These are phyloP conservation scores for Corythoichthys intestinalis DNA, from an alignment of 2,113 vertebrate genomes.

Conservation along the genomic window DNA sequence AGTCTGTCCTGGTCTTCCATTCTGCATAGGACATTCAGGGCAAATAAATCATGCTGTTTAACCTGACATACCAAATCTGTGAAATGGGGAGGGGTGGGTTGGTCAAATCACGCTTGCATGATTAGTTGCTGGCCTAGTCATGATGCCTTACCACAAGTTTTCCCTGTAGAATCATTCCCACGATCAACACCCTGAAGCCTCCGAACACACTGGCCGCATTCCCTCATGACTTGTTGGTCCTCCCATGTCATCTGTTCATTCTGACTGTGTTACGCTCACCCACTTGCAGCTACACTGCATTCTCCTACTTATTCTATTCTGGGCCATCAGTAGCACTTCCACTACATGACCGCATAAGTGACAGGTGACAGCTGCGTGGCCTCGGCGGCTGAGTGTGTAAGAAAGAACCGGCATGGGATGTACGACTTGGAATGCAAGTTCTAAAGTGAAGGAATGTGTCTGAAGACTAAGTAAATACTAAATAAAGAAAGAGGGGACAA, in stretches of 20 bases:
- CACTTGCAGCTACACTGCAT: constrained; percentile 28
- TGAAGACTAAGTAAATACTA: constrained; percentile 12
- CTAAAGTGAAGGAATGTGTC: constrained; percentile 22
- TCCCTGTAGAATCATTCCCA: constrained; percentile 31
- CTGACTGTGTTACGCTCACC: constrained; percentile 25
- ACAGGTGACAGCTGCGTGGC: constrained; percentile 74
- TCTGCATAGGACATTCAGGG: constrained; percentile 38
- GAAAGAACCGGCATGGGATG: constrained; percentile 38
- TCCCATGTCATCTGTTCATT: constrained; percentile 43
- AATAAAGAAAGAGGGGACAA: constrained; percentile 8
- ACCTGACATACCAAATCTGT: no score
- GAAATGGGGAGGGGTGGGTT: no score
- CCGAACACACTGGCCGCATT: constrained; percentile 30
- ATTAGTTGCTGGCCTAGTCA: background rate
- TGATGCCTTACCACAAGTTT: constrained; percentile 48
- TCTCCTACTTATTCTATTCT: constrained; percentile 60
- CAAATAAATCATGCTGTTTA: no score
- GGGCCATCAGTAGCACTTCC: constrained; percentile 38
- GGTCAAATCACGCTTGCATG: background rate
- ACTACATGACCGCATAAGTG: constrained; percentile 55
- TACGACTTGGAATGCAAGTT: constrained; percentile 40
- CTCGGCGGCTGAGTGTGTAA: constrained; percentile 60
- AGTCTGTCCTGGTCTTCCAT: constrained; percentile 76
- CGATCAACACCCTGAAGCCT: constrained; percentile 9
- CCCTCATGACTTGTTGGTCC: constrained; percentile 31